Evolutionary conservation across 1,140 invertebrate species (phyloP).

Genomic region (Archivesica marissinica): DNA sequence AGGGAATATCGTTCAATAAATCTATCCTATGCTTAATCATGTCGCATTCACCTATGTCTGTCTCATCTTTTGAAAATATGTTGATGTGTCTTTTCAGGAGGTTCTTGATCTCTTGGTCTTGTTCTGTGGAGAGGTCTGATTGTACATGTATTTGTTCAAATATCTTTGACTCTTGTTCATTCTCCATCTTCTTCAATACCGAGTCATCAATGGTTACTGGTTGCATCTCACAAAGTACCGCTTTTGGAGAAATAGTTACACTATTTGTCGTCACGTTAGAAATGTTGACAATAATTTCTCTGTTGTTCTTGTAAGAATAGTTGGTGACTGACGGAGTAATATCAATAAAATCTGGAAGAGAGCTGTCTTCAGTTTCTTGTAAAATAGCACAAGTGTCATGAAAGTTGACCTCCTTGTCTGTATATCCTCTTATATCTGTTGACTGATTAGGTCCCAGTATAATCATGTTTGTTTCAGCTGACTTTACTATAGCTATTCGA

Average conservation of each 20-base stretch:
- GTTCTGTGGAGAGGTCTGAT: constrained; percentile 2
- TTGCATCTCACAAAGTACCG: constrained; percentile 54
- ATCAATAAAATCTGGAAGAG: constrained; percentile 26
- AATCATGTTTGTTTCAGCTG: constrained; percentile 12
- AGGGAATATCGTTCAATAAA: constrained; percentile 46
- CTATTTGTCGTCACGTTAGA: constrained; percentile 39
- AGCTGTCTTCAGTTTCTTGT: constrained; percentile 32
- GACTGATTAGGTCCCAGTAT: constrained; percentile 23
- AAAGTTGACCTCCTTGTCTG: background rate
- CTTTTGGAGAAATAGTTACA: constrained; percentile 29
- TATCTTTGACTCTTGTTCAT: background rate
- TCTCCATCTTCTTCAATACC: background rate
- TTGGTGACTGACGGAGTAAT: constrained; percentile 17
- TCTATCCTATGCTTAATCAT: constrained; percentile 53
- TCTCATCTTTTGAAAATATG: constrained; percentile 60
- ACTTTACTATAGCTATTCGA: constrained; percentile 23
- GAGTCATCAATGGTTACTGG: constrained; percentile 24
- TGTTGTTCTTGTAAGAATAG: constrained; percentile 7
- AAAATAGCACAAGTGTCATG: constrained; percentile 22
- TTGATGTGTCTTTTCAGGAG: constrained; percentile 12
- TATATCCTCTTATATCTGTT: constrained; percentile 24
- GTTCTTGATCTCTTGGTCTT: constrained; percentile 4
- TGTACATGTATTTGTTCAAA: constrained; percentile 16
- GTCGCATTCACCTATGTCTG: constrained; percentile 53
- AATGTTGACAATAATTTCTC: constrained; percentile 1